Evolutionary conservation across 2,888 invertebrate genomes (phyloP), one percentile per base, ranked within the genome.

Genomic region (Hoplodrina blanda): DNA sequence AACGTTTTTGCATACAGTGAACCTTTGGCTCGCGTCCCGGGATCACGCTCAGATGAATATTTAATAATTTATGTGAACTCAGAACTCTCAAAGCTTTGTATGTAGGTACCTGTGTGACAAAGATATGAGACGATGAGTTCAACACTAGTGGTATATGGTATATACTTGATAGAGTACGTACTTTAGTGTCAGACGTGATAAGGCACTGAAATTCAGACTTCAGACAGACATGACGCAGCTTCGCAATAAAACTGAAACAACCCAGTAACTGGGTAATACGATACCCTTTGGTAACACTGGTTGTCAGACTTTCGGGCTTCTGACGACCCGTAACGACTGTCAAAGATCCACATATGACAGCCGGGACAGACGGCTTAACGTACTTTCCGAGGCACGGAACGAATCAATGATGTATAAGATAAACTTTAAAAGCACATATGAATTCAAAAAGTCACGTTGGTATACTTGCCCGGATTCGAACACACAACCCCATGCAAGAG

Each of bases 41-140:
- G 62, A 70, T 78, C 73, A 55, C 62, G 59, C 76, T 70, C 50
- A 59, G n/a, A 57, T 82, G 78, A 82, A 84, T 84, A 74, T 80
- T 84, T 78, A 61, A 83, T 73, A 52, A 61, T 61, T 63, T 73
- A 71, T 67, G 64, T 68, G 70, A 73, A 77, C 70, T 76, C 37
- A 59, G 71, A 71, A 72, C 60, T 69, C 69, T 66, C 69, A 65
- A 62, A 64, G 68, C 70, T 72, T 41, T 61, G 46, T 46, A 13
- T 49, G 7, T 52, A 62, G 20, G n/a, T 25, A 11, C 25, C n/a
- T 44, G 41, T 64, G 55, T 62, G 52, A 71, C 73, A 76, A 76
- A 73, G 57, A 52, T 61, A 57, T 65, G 53, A 50, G 54, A 67
- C 62, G 64, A 46, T 49, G 19, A 53, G n/a, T 57, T 64, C 57